Conservation (phyloP, 2,888 invertebrate species). For the Lasioglossum zephyrum region DNA sequence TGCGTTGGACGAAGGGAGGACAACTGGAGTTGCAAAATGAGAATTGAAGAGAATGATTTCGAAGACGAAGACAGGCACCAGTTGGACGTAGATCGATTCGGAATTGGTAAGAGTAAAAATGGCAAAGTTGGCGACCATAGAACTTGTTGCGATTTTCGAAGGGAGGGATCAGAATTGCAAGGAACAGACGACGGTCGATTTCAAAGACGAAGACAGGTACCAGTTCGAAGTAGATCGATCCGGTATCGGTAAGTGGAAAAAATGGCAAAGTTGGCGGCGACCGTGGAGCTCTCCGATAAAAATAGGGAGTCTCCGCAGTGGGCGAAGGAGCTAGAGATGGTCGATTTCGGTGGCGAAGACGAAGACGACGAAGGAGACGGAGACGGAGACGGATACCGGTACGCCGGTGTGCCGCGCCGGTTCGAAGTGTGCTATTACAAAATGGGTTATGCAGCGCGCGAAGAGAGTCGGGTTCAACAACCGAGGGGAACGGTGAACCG, state of each 20-base stretch:
- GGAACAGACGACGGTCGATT: no score
- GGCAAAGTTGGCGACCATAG: no score
- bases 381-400: constrained; percentile 78
- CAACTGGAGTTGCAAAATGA: no score
- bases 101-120: no score
- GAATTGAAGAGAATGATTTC: no score
- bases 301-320: neutral
- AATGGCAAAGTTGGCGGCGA: no score
- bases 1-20: no score
- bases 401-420: constrained; percentile 75
- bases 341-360: constrained; percentile 75
- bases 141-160: no score
- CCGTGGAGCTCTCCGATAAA: neutral
- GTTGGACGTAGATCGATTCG: no score
- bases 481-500: constrained; percentile 77
- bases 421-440: constrained; percentile 84
- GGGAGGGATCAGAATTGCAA: no score
- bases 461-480: constrained; percentile 82
- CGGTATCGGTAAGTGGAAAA: neutral
- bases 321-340: neutral
- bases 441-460: constrained; percentile 84
- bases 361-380: constrained; percentile 77
- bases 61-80: no score
- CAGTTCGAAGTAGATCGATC: neutral
- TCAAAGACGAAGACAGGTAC: neutral